phyloP scores from a whole-genome alignment of 2,888 invertebrate genomes.

The Drosophila putrida region DNA sequence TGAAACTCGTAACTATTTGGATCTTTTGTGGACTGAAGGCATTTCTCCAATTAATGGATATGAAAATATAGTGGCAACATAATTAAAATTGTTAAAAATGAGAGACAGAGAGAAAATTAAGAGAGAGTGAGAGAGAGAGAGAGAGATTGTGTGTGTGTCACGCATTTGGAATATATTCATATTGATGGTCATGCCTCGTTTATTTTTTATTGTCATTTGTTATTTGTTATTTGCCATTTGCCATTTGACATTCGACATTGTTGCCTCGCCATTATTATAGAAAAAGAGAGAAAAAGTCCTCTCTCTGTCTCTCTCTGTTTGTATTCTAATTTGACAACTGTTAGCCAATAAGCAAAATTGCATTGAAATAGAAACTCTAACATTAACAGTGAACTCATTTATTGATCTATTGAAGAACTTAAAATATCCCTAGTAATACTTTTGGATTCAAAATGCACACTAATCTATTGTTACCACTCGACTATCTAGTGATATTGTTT shows the following conservation, averaged over 20 bases:
- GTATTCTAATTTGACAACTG: neutral
- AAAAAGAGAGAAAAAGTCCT: too few species aligned
- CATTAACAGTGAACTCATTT: neutral
- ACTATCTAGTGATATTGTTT: too few species aligned
- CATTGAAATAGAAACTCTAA: neutral
- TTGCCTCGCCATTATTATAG: slow-evolving; percentile 1
- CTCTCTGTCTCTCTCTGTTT: neutral
- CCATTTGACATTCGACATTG: slow-evolving; percentile 32
- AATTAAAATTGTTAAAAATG: slow-evolving; percentile 19
- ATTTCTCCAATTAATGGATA: slow-evolving; percentile 24
- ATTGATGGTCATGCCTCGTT: slow-evolving; percentile 59
- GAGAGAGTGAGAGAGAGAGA: neutral
- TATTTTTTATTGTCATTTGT: slow-evolving; percentile 50
- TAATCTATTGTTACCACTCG: too few species aligned
- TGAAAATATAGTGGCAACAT: slow-evolving; percentile 21
- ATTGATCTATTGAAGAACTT: neutral
- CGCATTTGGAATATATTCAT: slow-evolving; percentile 34
- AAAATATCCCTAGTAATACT: too few species aligned
- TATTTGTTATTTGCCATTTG: slow-evolving; percentile 38
- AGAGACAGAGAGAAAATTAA: neutral
- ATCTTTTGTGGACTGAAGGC: slow-evolving; percentile 5
- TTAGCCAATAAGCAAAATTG: neutral
- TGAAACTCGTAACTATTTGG: neutral
- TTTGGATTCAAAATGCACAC: too few species aligned
- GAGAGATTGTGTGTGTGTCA: slow-evolving; percentile 15